A percentile compares a stretch with the other conserved stretches of the same genome.
Conservation (phyloP, 2,888 invertebrate genomes). For the Mesorhabditis spiculigera region DNA sequence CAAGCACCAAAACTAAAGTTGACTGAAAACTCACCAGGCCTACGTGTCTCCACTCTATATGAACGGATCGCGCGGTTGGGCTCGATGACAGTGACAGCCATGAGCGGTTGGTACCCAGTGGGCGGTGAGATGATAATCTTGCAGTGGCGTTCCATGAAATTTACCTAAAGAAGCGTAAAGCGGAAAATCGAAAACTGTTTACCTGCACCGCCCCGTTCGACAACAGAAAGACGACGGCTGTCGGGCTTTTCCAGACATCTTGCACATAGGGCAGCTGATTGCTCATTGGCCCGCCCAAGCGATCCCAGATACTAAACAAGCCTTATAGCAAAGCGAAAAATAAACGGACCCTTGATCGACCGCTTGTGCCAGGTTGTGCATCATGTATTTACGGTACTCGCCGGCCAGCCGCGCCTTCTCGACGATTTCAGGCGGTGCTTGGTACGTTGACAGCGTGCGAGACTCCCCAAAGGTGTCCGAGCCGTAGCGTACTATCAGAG, state of each 20-base stretch:
- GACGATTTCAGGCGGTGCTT: neutral
- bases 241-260: neutral
- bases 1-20: too few species aligned
- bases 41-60: neutral
- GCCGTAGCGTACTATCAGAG: constrained; percentile 4
- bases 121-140: neutral
- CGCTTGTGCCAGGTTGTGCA: neutral
- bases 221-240: neutral
- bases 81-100: too few species aligned
- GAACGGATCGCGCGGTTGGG: neutral
- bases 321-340: neutral
- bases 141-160: neutral
- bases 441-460: neutral
- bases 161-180: neutral
- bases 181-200: neutral
- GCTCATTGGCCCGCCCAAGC: neutral
- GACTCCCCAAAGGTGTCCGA: neutral
- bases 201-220: constrained; percentile 4
- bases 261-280: neutral
- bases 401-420: neutral
- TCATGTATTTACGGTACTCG: neutral
- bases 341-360: neutral
- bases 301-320: constrained; percentile 5
- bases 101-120: neutral
- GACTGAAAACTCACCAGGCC: too few species aligned